Base-by-base conservation (phyloP, 2,113 vertebrate species). In the Tychaedon coryphoeus region DNA sequence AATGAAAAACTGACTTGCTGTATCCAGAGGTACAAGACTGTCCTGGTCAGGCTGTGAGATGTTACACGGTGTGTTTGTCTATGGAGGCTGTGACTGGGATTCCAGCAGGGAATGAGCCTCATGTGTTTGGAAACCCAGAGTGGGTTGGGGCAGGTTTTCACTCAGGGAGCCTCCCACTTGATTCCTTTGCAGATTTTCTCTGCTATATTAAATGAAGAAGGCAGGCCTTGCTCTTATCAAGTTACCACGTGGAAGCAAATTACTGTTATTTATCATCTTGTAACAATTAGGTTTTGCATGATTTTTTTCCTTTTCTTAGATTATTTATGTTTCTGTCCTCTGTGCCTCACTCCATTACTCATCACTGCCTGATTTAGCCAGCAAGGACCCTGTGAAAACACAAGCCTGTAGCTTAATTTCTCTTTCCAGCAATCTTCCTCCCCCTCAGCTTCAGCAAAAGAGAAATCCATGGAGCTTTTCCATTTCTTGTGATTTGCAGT, bases 221-320 rank as follows among this genome's bases (percentile, higher is more conserved):
- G 14, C 29, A 80, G 76, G 76, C 69, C 47, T 23, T 73, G 14
- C 25, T 45, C 36, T 54, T 57, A 91, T 48, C 45, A 50, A 61
- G 64, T 89, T 80, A 73, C 29, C 34, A n/a, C 0, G 0, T 50
- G 26, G 43, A 74, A 66, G 57, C 17, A 74, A 70, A 79, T 84
- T 25, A 54, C 47, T 89, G 66, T 23, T 64, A 84, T 96, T 84
- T 47, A 48, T 94, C 71, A 83, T 81, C 38, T 31, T 18, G 13
- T 18, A 38, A 34, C 48, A 67, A 62, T 91, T 77, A 50, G 5
- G 8, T n/a, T 34, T 67, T 42, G 23, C 17, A 43, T 80, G 65
- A 51, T 45, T 80, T 79, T 88, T 73, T 9, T 5, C 25, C 26
- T 40, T 81, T 56, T 57, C 54, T 50, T 23, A 12, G 12, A 14